These are phyloP conservation scores for Drosophila kikkawai DNA, from an alignment of 1,140 invertebrate species.

Conservation along the genomic window DNA sequence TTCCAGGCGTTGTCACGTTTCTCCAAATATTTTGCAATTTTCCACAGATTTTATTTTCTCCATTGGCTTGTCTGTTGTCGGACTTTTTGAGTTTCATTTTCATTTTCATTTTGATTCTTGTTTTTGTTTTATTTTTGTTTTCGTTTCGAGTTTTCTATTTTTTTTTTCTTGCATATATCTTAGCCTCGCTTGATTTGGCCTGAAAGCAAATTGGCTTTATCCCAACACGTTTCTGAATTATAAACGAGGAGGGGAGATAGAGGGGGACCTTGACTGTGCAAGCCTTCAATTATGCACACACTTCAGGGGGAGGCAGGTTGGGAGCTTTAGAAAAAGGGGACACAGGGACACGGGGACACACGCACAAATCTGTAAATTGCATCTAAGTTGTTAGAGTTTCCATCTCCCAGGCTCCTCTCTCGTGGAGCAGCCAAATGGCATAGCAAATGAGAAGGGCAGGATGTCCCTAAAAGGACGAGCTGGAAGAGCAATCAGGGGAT, in stretches of 20 bases:
- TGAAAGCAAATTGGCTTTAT: constrained; percentile 56
- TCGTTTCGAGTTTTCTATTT: background rate
- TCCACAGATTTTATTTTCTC: constrained; percentile 15
- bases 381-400: constrained; percentile 18
- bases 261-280: constrained; percentile 5
- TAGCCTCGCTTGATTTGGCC: constrained; percentile 33
- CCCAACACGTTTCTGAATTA: constrained; percentile 55
- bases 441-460: constrained; percentile 39
- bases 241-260: background rate
- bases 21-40: constrained; percentile 66
- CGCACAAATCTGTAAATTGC: constrained; percentile 53
- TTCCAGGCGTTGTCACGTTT: constrained; percentile 64
- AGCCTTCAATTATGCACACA: constrained; percentile 68
- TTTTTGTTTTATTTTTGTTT: constrained; percentile 8
- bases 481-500: background rate
- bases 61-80: background rate
- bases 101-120: constrained; percentile 21
- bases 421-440: constrained; percentile 38
- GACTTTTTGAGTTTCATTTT: constrained; percentile 15
- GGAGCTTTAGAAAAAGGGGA: no score
- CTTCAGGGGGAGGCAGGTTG: background rate
- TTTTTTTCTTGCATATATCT: constrained; percentile 16
- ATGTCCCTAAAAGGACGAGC: background rate
- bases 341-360: background rate
- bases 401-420: constrained; percentile 8